These are phyloP conservation scores for Salvelinus sp. DNA, from an alignment of 2,113 vertebrate species.

Conservation along the genomic window DNA sequence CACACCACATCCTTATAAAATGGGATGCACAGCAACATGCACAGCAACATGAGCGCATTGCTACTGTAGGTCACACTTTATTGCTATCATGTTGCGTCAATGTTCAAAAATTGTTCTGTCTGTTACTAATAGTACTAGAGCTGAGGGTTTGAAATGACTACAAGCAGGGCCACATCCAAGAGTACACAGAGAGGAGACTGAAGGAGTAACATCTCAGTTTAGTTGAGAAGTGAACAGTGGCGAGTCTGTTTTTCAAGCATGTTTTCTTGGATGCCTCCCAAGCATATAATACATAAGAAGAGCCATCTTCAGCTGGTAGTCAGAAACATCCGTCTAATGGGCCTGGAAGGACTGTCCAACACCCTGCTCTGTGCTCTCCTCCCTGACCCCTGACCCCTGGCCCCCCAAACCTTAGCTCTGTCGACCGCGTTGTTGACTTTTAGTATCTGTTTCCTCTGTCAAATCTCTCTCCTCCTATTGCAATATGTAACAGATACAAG, in stretches of 20 bases:
- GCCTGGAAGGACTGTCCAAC: slow-evolving; percentile 56
- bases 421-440: too few species aligned
- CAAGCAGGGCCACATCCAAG: slow-evolving; percentile 31
- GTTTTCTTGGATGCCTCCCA: slow-evolving; percentile 73
- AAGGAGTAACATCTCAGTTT: slow-evolving; percentile 69
- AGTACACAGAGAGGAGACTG: neutral
- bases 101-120: slow-evolving; percentile 48
- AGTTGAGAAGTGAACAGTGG: slow-evolving; percentile 72
- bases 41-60: slow-evolving; percentile 32
- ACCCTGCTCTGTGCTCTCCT: slow-evolving; percentile 14
- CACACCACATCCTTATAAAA: slow-evolving; percentile 10
- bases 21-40: slow-evolving; percentile 20
- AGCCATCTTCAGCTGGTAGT: slow-evolving; percentile 67
- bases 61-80: too few species aligned
- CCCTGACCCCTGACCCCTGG: slow-evolving; percentile 39
- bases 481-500: neutral
- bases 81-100: slow-evolving; percentile 39
- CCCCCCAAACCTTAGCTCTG: slow-evolving; percentile 22
- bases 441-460: neutral
- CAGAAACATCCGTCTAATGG: slow-evolving; percentile 70
- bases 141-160: slow-evolving; percentile 18
- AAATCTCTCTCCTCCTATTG: neutral
- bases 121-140: slow-evolving; percentile 45
- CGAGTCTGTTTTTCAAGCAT: slow-evolving; percentile 73
- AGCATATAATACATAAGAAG: slow-evolving; percentile 60